Evolutionary conservation across 2,797 vertebrate species (phyloP).

Genomic region (Pantherophis vulpinus): DNA sequence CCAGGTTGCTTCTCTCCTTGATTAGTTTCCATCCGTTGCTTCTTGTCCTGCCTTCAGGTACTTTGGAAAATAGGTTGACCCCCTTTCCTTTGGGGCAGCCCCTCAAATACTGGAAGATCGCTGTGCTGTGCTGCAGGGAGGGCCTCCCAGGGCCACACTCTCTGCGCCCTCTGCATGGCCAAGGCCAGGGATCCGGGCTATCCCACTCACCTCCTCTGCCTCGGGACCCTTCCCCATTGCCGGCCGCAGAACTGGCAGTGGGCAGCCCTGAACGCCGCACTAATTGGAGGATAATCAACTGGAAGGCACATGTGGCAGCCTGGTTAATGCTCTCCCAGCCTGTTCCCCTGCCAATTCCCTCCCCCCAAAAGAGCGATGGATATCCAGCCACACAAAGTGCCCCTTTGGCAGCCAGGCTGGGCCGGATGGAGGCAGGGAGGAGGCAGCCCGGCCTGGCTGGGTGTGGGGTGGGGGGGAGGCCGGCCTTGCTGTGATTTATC

Average conservation of each 20-base stretch:
- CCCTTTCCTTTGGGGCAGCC: too few species aligned
- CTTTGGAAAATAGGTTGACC: neutral
- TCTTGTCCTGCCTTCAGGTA: neutral
- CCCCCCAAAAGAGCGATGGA: neutral
- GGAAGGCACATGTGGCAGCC: conserved; percentile 34
- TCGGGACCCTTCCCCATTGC: neutral
- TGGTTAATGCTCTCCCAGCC: conserved; percentile 24
- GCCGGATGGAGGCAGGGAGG: neutral
- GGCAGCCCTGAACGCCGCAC: neutral
- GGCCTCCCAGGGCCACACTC: neutral
- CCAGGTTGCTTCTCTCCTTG: neutral
- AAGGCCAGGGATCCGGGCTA: neutral
- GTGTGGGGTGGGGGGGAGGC: neutral
- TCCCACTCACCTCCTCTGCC: neutral
- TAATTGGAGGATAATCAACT: conserved; percentile 38
- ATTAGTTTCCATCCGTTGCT: neutral
- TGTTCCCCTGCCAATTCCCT: conserved; percentile 12
- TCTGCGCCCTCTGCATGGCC: neutral
- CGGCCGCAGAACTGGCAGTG: neutral
- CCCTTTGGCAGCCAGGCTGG: conserved; percentile 18
- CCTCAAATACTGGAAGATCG: too few species aligned
- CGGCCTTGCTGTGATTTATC: conserved; percentile 23
- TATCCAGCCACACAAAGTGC: conserved; percentile 17
- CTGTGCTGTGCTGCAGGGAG: too few species aligned
- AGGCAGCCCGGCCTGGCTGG: neutral